These are phyloP conservation scores for Spermophilus dauricus DNA, from an alignment of 2,113 vertebrate genomes.

Conservation along the genomic window DNA sequence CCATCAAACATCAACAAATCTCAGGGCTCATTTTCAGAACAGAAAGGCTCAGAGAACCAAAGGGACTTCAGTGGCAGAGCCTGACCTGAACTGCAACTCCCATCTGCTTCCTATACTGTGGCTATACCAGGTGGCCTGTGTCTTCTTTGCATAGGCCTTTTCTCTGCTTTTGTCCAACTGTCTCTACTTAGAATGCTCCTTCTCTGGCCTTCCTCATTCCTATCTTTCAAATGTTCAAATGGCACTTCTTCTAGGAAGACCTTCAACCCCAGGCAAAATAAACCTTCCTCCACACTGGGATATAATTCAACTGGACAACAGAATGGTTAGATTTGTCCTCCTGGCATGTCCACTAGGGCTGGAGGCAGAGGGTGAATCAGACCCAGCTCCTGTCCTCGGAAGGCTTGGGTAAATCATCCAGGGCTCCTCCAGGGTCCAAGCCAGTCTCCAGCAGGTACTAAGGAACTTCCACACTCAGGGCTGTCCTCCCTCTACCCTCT, in stretches of 20 bases:
- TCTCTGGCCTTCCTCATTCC: conserved; percentile 6
- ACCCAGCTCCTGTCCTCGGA: not conserved
- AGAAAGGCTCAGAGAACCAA: not conserved
- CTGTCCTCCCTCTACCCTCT: not conserved
- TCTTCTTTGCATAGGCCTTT: not conserved
- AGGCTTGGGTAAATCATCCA: not conserved
- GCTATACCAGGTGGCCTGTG: not conserved
- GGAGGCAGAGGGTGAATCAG: not conserved
- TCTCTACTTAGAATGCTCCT: not conserved
- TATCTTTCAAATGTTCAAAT: not conserved
- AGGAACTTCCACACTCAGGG: not conserved
- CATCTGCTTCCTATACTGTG: not conserved
- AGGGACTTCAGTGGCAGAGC: not conserved
- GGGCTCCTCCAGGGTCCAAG: not conserved
- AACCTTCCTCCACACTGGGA: not conserved
- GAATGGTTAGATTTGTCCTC: not conserved
- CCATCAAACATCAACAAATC: not conserved
- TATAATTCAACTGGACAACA: conserved; percentile 44
- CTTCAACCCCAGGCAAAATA: not conserved
- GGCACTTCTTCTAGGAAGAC: conserved; percentile 63
- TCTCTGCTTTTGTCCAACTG: not conserved
- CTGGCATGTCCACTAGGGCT: not conserved
- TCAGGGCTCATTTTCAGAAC: not conserved
- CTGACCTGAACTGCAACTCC: not conserved
- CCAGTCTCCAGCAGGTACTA: not conserved